Conservation (phyloP, 2,113 vertebrate genomes). For the Macquaria australasica region DNA sequence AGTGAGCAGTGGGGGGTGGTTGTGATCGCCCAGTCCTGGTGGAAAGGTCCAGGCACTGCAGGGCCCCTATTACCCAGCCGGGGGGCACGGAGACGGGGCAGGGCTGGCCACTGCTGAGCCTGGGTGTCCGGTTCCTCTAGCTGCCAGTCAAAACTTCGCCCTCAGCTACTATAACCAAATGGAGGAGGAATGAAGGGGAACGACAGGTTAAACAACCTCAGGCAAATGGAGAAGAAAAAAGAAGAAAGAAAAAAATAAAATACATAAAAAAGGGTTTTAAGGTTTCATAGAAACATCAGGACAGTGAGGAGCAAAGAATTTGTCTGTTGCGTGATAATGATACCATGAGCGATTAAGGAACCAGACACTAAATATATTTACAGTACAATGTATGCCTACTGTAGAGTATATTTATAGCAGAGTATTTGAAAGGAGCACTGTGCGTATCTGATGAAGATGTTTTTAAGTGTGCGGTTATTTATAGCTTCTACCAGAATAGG, state of each 20-base stretch:
- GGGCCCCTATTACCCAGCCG: constrained; percentile 73
- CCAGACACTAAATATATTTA: constrained; percentile 43
- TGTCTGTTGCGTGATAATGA: constrained; percentile 17
- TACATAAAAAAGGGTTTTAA: constrained; percentile 35
- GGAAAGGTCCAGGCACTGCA: constrained; percentile 77
- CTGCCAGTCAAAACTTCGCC: constrained; percentile 83
- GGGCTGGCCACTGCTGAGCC: constrained; percentile 72
- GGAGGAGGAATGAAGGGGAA: constrained; percentile 63
- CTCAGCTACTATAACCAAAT: constrained; percentile 76
- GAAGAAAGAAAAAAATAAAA: constrained; percentile 33
- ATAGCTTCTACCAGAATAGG: constrained; percentile 70
- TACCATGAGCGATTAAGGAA: constrained; percentile 21
- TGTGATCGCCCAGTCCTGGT: constrained; percentile 67
- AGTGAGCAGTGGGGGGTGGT: constrained; percentile 58
- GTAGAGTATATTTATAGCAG: constrained; percentile 62
- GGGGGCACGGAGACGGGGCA: constrained; percentile 79
- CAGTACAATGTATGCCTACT: constrained; percentile 16
- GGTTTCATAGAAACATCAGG: constrained; percentile 44
- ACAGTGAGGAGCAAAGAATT: constrained; percentile 37
- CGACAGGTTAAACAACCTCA: constrained; percentile 79
- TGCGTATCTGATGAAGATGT: constrained; percentile 55
- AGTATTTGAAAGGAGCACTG: constrained; percentile 44
- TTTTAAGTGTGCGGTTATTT: constrained; percentile 71
- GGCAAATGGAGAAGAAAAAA: constrained; percentile 64
- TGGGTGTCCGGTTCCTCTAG: constrained; percentile 80